phyloP scores from a whole-genome alignment of 2,113 vertebrate genomes.

The Micronisus gabar region DNA sequence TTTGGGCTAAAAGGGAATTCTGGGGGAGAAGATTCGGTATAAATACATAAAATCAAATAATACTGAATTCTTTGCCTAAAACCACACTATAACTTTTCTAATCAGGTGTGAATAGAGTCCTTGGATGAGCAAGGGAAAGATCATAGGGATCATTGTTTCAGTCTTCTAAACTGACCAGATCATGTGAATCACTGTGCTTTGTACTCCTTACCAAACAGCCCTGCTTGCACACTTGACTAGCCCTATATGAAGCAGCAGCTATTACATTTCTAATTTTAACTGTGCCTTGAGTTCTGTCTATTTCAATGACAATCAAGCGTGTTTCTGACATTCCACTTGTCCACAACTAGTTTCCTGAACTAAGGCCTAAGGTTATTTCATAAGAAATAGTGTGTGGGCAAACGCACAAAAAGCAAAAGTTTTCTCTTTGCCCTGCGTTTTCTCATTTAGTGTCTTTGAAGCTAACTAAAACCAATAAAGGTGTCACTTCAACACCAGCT shows the following conservation, averaged over 20 bases:
- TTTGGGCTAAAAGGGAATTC: background rate
- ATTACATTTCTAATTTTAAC: background rate
- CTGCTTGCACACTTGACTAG: rapidly evolving
- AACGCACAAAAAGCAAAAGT: background rate
- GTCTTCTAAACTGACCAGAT: background rate
- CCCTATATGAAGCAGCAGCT: background rate
- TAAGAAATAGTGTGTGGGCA: background rate
- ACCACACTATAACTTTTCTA: background rate
- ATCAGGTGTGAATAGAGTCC: background rate
- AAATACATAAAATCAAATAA: background rate
- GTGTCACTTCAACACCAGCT: background rate
- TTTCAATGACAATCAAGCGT: background rate
- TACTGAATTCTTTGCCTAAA: background rate
- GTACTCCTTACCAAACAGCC: background rate
- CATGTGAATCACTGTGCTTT: background rate
- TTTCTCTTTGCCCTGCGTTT: background rate
- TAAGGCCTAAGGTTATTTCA: background rate
- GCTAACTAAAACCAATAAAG: background rate
- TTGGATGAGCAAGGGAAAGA: background rate
- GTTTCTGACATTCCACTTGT: background rate
- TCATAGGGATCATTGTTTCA: background rate
- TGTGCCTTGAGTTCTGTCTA: background rate
- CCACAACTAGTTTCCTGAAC: background rate
- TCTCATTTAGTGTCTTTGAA: background rate
- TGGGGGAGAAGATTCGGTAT: background rate